Conservation (phyloP, 1,140 invertebrate genomes). For the Drosophila bipectinata region DNA sequence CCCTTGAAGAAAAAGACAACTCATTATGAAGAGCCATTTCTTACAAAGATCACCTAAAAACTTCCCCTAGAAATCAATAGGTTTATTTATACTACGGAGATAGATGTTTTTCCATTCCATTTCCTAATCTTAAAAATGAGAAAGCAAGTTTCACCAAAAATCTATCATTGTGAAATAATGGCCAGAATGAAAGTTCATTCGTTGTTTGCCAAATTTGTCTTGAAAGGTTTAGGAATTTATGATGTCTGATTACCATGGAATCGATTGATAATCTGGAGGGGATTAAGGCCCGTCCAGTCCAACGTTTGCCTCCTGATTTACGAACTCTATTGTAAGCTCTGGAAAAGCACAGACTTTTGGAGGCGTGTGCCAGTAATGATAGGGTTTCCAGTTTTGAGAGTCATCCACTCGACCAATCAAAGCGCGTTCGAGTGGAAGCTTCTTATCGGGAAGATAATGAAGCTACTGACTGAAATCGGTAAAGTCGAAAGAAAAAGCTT, state of each 20-base stretch:
- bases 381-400: slow-evolving; percentile 4
- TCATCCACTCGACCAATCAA: slow-evolving; percentile 36
- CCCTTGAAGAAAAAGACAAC: too few relatives aligned
- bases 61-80: not conserved
- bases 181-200: slow-evolving; percentile 19
- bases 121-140: not conserved
- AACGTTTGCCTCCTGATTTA: slow-evolving; percentile 30
- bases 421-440: slow-evolving; percentile 12
- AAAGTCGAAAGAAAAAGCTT: slow-evolving; percentile 13
- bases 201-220: not conserved
- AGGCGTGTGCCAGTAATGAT: slow-evolving; percentile 43
- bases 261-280: slow-evolving; percentile 8
- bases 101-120: not conserved
- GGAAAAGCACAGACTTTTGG: slow-evolving; percentile 27
- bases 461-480: not conserved
- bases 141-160: not conserved
- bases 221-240: slow-evolving; percentile 26
- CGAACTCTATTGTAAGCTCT: slow-evolving; percentile 14
- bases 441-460: slow-evolving; percentile 13
- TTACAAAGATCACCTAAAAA: too few relatives aligned
- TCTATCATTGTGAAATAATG: slow-evolving; percentile 13
- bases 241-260: slow-evolving; percentile 21
- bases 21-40: too few relatives aligned
- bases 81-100: not conserved
- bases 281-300: slow-evolving; percentile 18